phyloP scores from a whole-genome alignment of 2,113 vertebrate species.

The Erinaceus europaeus region DNA sequence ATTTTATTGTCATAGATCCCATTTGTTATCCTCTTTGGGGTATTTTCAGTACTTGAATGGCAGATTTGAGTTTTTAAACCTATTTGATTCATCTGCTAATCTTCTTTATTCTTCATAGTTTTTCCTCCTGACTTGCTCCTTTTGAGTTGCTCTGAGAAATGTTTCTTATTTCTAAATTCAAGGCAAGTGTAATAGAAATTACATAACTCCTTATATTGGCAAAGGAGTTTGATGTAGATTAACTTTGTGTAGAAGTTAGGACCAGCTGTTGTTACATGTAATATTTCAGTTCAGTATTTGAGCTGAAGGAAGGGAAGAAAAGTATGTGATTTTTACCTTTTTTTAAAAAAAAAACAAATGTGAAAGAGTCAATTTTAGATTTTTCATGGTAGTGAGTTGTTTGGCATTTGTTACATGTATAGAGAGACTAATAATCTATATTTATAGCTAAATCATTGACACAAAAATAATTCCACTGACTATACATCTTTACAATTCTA shows the following conservation, averaged over 20 bases:
- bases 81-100: slow-evolving; percentile 80
- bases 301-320: slow-evolving; percentile 72
- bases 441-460: slow-evolving; percentile 82
- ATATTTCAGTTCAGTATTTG: slow-evolving; percentile 63
- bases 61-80: slow-evolving; percentile 81
- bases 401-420: slow-evolving; percentile 76
- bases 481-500: slow-evolving; percentile 45
- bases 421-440: slow-evolving; percentile 77
- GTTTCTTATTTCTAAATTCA: slow-evolving; percentile 67
- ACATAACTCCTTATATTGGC: slow-evolving; percentile 67
- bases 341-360: slow-evolving; percentile 79
- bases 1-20: slow-evolving; percentile 75
- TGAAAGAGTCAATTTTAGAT: slow-evolving; percentile 74
- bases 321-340: slow-evolving; percentile 78
- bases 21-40: slow-evolving; percentile 72
- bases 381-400: slow-evolving; percentile 63
- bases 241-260: slow-evolving; percentile 71
- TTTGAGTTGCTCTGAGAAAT: slow-evolving; percentile 62
- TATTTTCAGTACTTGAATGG: slow-evolving; percentile 84
- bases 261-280: slow-evolving; percentile 47
- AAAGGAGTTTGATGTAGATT: slow-evolving; percentile 23
- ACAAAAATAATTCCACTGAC: slow-evolving; percentile 70
- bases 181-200: slow-evolving; percentile 68
- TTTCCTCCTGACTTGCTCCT: slow-evolving; percentile 53
- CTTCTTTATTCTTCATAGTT: slow-evolving; percentile 55